phyloP scores from a whole-genome alignment of 2,797 vertebrate species.

The Cirrhinus mrigala region DNA sequence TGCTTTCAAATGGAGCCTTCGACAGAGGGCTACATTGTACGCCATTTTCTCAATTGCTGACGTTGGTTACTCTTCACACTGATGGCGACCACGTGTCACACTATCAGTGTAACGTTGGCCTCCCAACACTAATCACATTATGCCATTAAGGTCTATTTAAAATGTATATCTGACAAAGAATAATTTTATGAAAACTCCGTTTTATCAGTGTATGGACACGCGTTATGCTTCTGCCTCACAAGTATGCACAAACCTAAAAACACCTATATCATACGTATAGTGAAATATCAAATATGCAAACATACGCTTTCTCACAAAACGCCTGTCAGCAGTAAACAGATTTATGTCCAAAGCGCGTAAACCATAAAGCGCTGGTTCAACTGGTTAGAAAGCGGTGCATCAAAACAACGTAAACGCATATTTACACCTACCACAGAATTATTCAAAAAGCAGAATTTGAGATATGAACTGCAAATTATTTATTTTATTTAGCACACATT shows the following conservation, averaged over 20 bases:
- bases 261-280: no score
- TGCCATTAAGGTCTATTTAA: not conserved
- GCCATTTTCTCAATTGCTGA: slow-evolving; percentile 78
- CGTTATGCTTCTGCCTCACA: not conserved
- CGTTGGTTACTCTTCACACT: slow-evolving; percentile 69
- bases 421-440: not conserved
- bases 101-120: slow-evolving; percentile 3
- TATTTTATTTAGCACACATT: not conserved
- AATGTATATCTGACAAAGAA: not conserved
- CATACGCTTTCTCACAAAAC: not conserved
- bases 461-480: not conserved
- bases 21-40: slow-evolving; percentile 51
- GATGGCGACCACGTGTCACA: slow-evolving; percentile 72
- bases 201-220: not conserved
- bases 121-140: not conserved
- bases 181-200: not conserved
- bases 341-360: not conserved
- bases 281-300: not conserved
- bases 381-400: not conserved
- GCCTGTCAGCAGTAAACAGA: not conserved
- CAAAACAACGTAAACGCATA: not conserved
- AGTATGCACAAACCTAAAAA: not conserved
- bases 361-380: not conserved
- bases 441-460: no score
- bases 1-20: slow-evolving; percentile 34